phyloP scores from a whole-genome alignment of 2,113 vertebrate genomes.

The Phylloscopus trochilus region DNA sequence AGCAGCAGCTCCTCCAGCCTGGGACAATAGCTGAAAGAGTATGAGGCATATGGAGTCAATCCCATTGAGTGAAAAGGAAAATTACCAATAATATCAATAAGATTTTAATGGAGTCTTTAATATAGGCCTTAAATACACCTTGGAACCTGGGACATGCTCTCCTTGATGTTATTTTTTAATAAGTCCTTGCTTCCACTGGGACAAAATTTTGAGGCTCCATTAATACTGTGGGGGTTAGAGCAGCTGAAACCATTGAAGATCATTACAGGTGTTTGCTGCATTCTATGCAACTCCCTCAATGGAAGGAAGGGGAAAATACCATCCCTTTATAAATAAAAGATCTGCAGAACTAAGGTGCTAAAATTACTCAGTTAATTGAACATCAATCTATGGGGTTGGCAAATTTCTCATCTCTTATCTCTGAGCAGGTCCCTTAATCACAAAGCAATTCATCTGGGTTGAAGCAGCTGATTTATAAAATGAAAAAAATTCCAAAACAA shows the following conservation, averaged over 20 bases:
- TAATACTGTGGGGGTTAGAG: not conserved
- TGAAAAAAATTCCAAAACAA: not conserved
- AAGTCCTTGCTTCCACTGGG: not conserved
- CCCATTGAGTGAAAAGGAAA: not conserved
- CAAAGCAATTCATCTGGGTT: not conserved
- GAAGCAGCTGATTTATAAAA: not conserved
- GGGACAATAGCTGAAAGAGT: not conserved
- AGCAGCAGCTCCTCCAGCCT: not conserved
- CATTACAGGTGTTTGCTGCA: not conserved
- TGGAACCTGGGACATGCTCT: not conserved
- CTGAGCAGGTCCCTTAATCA: not conserved
- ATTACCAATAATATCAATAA: not conserved
- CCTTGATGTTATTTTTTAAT: not conserved
- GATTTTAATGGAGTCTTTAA: not conserved
- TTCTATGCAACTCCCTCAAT: not conserved
- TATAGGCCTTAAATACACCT: not conserved
- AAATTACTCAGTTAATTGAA: not conserved
- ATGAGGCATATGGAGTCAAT: not conserved
- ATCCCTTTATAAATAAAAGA: not conserved
- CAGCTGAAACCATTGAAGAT: not conserved
- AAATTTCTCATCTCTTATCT: not conserved
- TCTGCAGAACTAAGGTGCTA: not conserved
- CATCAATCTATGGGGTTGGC: not conserved
- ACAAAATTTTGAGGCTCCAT: not conserved
- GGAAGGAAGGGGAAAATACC: not conserved